These are phyloP conservation scores for Bombyx mandarina DNA, from an alignment of 1,140 invertebrate species.

Conservation along the genomic window DNA sequence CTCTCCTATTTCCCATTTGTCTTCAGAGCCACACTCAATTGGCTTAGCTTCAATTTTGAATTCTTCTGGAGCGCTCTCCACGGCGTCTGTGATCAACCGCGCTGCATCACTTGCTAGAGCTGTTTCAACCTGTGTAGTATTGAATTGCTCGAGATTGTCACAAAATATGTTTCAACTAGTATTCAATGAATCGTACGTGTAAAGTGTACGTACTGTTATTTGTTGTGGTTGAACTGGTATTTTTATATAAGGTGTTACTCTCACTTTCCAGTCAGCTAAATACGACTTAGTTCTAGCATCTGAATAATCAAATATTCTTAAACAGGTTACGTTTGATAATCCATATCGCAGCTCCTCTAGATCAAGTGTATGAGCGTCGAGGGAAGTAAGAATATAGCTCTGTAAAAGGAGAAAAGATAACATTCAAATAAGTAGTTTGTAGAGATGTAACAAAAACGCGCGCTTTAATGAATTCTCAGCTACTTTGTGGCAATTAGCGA, in stretches of 20 bases:
- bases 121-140: conserved; percentile 38
- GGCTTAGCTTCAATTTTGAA: conserved; percentile 40
- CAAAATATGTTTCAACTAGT: background rate
- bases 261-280: conserved; percentile 50
- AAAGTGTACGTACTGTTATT: conserved; percentile 40
- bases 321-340: conserved; percentile 81
- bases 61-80: conserved; percentile 44
- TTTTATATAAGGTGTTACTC: conserved; percentile 26
- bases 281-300: conserved; percentile 48
- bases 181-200: background rate
- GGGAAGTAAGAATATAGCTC: conserved; percentile 72
- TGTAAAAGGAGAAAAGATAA: conserved; percentile 19
- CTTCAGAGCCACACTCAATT: conserved; percentile 40
- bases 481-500: too few species aligned
- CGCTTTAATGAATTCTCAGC: too few species aligned
- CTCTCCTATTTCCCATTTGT: conserved; percentile 39
- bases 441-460: too few species aligned
- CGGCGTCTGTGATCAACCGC: conserved; percentile 45
- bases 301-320: conserved; percentile 79
- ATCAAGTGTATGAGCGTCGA: conserved; percentile 82
- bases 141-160: background rate
- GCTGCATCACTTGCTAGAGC: conserved; percentile 56
- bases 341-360: conserved; percentile 76
- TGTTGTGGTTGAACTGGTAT: conserved; percentile 40
- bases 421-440: too few species aligned